Evolutionary conservation across 2,888 invertebrate genomes (phyloP), one percentile per base, ranked within the genome.

Genomic region (Phortica okadai): DNA sequence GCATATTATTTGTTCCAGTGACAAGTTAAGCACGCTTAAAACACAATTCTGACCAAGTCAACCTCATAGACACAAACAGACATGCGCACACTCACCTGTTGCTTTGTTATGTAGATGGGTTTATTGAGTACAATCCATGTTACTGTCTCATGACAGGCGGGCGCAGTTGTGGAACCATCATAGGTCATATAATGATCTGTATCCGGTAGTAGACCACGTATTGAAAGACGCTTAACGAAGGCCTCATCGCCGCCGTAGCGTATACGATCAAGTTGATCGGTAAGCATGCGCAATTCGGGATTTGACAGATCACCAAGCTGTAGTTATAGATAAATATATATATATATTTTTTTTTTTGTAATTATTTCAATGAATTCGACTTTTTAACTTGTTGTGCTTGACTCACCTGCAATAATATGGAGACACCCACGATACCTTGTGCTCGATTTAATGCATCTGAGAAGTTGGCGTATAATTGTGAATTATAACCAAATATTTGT

Each of bases 111-210:
- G 93, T 98, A 98, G 91, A 99, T 97, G 81, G 99, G 99, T 92
- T 98, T 98, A 93, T 99, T 99, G 91, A 98, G 94, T 89, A 99
- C 96, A 91, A 99, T 94, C 99, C 99, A 99, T 88, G 98, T 98
- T 92, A 99, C 98, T 41, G 99, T 99, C 92, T 99, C 99, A 92
- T 98, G 96, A 93, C 99, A 99, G 81, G 98, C 97, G 3, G 99
- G 99, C 91, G 97, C 97, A 75, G 99, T 99, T 77, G 97, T 96
- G 64, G 98, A 98, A 73, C 99, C 99, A 89, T 99, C 98, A 92
- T 99, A 99, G 74, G 99, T 99, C 95, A 99, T 97, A 93, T 98
- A 99, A 92, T 97, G 96, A 90, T 97, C 96, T 69, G 98, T 98
- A 87, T 97, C 96, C 6, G 99, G 98, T 80, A 99, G 92, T 77